Evolutionary conservation across 2,113 vertebrate genomes (phyloP), one percentile per base, ranked within the genome.

Genomic region (Agapornis roseicollis): DNA sequence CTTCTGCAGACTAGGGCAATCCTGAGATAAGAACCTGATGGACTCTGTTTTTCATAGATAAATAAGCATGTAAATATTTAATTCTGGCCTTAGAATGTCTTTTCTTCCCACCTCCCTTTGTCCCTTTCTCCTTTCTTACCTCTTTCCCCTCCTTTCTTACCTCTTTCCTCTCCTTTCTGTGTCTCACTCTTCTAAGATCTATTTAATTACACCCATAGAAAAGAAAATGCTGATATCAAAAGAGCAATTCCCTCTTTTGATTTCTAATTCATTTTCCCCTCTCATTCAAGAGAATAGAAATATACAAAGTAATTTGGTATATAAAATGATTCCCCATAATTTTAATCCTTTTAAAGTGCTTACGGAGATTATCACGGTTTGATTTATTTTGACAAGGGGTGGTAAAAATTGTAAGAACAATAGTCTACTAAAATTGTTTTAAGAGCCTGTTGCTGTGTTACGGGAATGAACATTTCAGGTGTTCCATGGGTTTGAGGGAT

Each of bases 361-460:
- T 97, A 85, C 73, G 49, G 91, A 97, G 93, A 97, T 96, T 95
- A 96, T 69, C 92, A 80, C 2, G 23, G 60, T 97, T 97, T 97
- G 95, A 97, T 97, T 98, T 97, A 96, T 97, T 98, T 97, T 97
- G 92, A 97, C 93, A 97, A 96, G 89, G 82, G 88, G 79, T 96
- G 92, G 89, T 91, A 93, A 95, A 97, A 93, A 94, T 88, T 94
- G 70, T 78, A 97, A 97, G 96, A 97, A 97, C 83, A 96, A 90
- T 92, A 94, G 87, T 96, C 89, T 95, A 76, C 89, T 96, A 96
- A 93, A 97, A 97, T 95, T 97, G 90, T 93, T 95, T 96, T 95
- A 96, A 97, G 90, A 98, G 90, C 85, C 78, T 96, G 87, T 95
- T 96, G 60, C 84, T 93, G 72, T 94, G 71, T 96, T 94, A 83